Base-by-base conservation (phyloP, 2,113 vertebrate species). In the Petaurus breviceps region DNA sequence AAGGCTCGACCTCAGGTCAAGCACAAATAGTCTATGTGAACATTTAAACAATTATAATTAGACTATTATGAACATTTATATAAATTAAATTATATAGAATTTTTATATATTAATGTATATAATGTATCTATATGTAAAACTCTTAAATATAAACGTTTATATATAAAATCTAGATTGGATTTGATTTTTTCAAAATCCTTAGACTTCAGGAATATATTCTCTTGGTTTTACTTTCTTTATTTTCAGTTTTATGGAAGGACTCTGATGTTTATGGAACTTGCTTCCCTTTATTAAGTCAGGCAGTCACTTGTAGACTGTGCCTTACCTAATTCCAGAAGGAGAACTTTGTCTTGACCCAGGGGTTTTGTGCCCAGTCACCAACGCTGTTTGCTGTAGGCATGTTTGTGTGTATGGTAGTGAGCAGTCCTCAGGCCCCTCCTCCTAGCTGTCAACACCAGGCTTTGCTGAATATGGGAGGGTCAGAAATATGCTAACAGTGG, bases 281-380 rank as follows among this genome's bases (percentile, higher is more conserved):
- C 16, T 84, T 84, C 19, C 16, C 5, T n/a, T 84, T 22, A 84
- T 8, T 23, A 19, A 43, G n/a, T 23, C 6, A 23, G 84, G 55
- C 24, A 24, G 26, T 84, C 26, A 49, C 23, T 61, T 91, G 43
- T 47, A 16, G 37, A 55, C 47, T 47, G 49, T 43, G 0, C 51
- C 91, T 93, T 24, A 95, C 31, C 19, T 16, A 94, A 16, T 25
- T 84, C 19, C 68, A 43, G 61, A 77, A 77, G 68, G 37, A 43
- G 16, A 84, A 43, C 68, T 43, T 84, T 84, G 19, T 93, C 89
- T 96, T 94, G 25, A 49, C 57, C 61, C 92, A 6, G 46, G 93
- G 92, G 50, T 89, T 91, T 57, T 89, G 77, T 93, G 84, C 47
- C 57, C 84, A 90, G 37, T 53, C 28, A 96, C 31, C 93, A 84